Evolutionary conservation across 1,140 invertebrate species (phyloP).

Genomic region (Diabrotica undecimpunctata): DNA sequence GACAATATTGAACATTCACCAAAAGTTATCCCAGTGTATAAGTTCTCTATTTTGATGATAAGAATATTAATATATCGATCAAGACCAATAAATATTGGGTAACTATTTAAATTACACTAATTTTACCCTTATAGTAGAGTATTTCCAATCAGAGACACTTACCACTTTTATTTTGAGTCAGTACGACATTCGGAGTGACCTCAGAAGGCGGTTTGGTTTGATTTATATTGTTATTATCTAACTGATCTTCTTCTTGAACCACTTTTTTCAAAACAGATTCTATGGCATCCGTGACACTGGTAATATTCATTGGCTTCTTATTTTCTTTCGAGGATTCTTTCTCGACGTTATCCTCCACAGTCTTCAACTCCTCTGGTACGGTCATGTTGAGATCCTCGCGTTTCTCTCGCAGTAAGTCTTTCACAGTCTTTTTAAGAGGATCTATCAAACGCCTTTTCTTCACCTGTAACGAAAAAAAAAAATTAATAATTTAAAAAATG

Average conservation of each 20-base stretch:
- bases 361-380: slow-evolving; percentile 21
- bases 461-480: slow-evolving; percentile 5
- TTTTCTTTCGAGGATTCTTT: slow-evolving; percentile 45
- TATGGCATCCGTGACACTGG: slow-evolving; percentile 52
- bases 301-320: slow-evolving; percentile 46
- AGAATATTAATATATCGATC: no score
- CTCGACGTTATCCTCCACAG: slow-evolving; percentile 19
- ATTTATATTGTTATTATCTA: not conserved
- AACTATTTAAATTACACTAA: no score
- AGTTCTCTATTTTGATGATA: no score
- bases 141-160: not conserved
- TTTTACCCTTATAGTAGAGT: no score
- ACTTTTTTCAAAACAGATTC: slow-evolving; percentile 54
- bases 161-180: not conserved
- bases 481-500: not conserved
- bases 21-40: no score
- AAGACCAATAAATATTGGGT: no score
- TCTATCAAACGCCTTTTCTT: slow-evolving; percentile 46
- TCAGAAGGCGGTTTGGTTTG: slow-evolving; percentile 4
- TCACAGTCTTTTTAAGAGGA: slow-evolving; percentile 42
- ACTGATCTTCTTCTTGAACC: not conserved
- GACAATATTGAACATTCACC: no score
- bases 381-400: slow-evolving; percentile 44
- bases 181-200: not conserved
- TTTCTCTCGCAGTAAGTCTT: slow-evolving; percentile 46